Conservation (phyloP, 2,113 vertebrate genomes). For the Stigmatopora nigra region DNA sequence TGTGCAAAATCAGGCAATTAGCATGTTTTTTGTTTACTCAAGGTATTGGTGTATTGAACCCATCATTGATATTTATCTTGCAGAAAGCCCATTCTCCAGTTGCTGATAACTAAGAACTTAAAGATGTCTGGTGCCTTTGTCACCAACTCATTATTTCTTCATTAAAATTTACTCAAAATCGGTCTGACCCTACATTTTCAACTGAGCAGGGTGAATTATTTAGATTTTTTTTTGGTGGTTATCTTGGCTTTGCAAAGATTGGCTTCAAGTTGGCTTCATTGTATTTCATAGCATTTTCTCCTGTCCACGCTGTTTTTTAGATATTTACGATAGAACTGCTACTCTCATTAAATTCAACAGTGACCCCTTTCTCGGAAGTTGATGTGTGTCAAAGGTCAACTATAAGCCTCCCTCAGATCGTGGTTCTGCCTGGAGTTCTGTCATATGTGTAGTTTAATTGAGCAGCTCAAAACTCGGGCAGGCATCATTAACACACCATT, state of each 20-base stretch:
- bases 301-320: constrained; percentile 28
- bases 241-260: constrained; percentile 35
- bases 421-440: constrained; percentile 32
- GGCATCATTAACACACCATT: constrained; percentile 32
- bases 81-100: neutral
- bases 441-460: constrained; percentile 44
- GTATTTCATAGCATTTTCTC: constrained; percentile 30
- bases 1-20: neutral
- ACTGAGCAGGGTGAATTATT: constrained; percentile 7
- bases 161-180: constrained; percentile 15
- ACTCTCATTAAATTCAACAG: constrained; percentile 48
- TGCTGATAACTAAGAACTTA: neutral
- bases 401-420: constrained; percentile 47
- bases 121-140: constrained; percentile 1
- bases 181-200: constrained; percentile 13
- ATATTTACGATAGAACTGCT: constrained; percentile 26
- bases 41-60: neutral
- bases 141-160: constrained; percentile 5
- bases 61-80: neutral
- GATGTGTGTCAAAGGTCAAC: constrained; percentile 39
- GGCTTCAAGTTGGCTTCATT: constrained; percentile 37
- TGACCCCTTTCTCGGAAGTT: constrained; percentile 32
- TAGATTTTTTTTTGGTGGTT: neutral
- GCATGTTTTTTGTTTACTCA: neutral
- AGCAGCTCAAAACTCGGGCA: constrained; percentile 34